These are phyloP conservation scores for Choreutis nemorana DNA, from an alignment of 2,888 invertebrate species.

Conservation along the genomic window DNA sequence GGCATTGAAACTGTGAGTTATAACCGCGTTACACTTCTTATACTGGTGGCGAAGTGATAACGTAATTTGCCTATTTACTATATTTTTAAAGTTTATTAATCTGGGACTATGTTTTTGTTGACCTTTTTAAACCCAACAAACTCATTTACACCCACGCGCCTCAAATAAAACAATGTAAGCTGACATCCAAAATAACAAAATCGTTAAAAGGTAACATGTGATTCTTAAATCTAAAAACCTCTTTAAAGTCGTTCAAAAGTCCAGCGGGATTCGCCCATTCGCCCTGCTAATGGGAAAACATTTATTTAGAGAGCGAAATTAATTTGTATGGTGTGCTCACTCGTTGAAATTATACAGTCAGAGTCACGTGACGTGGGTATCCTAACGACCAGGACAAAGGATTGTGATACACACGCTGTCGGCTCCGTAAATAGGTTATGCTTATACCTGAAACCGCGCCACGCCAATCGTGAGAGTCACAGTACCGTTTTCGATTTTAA, in stretches of 20 bases:
- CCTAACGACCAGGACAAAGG: conserved; percentile 42
- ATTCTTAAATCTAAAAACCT: conserved; percentile 15
- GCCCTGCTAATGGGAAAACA: conserved; percentile 36
- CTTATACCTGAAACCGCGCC: no score
- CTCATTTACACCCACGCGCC: background rate
- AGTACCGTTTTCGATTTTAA: no score
- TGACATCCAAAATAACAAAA: background rate
- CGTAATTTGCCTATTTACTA: no score
- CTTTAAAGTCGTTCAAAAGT: conserved; percentile 18
- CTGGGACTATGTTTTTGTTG: no score
- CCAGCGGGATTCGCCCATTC: conserved; percentile 20
- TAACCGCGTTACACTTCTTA: no score
- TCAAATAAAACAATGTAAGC: background rate
- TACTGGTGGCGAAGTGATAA: no score
- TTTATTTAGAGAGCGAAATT: conserved; percentile 44
- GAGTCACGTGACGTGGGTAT: conserved; percentile 54
- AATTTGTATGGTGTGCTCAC: conserved; percentile 37
- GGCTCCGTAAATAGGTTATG: no score
- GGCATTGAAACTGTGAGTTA: no score
- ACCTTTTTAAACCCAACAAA: no score
- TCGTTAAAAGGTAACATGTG: no score
- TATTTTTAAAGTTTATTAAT: no score
- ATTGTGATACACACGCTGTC: conserved; percentile 16
- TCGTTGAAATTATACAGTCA: conserved; percentile 25
- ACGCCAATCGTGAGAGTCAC: no score